Conservation (phyloP, 1,140 invertebrate genomes). For the Dinoponera quadriceps region DNA sequence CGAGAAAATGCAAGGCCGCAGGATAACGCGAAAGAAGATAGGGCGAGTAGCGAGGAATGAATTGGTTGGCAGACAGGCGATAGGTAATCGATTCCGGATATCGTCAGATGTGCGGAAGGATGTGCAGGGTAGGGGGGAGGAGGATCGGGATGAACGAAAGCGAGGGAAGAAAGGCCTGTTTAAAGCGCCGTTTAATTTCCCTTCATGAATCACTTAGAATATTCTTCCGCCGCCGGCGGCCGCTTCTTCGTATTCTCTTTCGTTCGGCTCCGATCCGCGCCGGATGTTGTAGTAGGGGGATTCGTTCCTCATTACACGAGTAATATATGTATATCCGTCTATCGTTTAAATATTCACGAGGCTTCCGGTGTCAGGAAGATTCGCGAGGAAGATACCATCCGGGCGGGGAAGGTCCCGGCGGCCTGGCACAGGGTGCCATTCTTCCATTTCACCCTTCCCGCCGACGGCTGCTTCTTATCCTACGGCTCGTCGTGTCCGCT, state of each 20-base stretch:
- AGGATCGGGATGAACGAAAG: constrained; percentile 55
- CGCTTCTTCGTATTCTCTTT: constrained; percentile 56
- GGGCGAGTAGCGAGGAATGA: constrained; percentile 27
- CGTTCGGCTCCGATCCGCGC: constrained; percentile 39
- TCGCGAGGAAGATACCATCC: constrained; percentile 62
- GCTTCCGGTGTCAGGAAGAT: constrained; percentile 70
- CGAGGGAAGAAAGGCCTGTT: constrained; percentile 63
- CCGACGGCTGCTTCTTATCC: constrained; percentile 55
- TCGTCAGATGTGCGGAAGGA: constrained; percentile 22
- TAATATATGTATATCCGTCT: constrained; percentile 77
- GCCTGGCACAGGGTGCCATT: constrained; percentile 37
- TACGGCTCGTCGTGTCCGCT: background rate
- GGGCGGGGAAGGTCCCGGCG: background rate
- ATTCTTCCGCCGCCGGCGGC: constrained; percentile 61
- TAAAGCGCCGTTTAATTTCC: constrained; percentile 76
- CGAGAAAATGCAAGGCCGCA: background rate
- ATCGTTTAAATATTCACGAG: constrained; percentile 77
- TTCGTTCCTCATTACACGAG: constrained; percentile 69
- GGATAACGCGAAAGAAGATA: background rate
- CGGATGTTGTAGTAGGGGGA: constrained; percentile 25
- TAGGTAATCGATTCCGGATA: constrained; percentile 64
- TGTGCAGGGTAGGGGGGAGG: background rate
- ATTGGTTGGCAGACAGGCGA: constrained; percentile 29
- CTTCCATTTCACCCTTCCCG: constrained; percentile 42
- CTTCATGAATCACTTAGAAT: constrained; percentile 76